Percentiles rank a stretch among this genome's conserved stretches.
Evolutionary conservation across 2,113 vertebrate genomes (phyloP).

Genomic region (Panthera leo): DNA sequence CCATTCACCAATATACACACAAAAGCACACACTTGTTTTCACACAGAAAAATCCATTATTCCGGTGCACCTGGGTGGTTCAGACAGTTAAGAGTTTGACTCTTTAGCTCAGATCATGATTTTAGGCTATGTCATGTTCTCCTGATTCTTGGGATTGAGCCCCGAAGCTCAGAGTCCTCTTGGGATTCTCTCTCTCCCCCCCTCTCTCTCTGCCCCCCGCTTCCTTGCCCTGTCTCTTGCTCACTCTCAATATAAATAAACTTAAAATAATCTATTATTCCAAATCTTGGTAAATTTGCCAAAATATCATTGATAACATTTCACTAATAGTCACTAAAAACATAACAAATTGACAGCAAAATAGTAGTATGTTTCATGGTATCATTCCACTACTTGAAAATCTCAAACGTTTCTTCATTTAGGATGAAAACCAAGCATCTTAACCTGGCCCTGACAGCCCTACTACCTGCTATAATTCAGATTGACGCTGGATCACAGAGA

Average conservation of each 20-base stretch:
- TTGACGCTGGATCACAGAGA: neutral
- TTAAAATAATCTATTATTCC: neutral
- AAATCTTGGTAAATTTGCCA: neutral
- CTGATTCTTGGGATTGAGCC: too few species aligned
- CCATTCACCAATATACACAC: neutral
- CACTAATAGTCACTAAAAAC: neutral
- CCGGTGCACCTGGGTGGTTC: too few species aligned
- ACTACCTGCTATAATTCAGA: neutral
- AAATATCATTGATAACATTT: neutral
- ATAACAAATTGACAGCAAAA: neutral
- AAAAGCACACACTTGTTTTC: neutral
- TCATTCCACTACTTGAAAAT: neutral
- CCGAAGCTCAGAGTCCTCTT: too few species aligned
- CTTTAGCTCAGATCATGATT: too few species aligned
- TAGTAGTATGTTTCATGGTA: neutral
- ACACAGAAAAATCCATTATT: neutral
- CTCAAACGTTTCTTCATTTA: neutral
- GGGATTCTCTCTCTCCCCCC: too few species aligned
- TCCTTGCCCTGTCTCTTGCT: too few species aligned
- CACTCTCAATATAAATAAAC: too few species aligned
- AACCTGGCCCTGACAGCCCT: too few species aligned
- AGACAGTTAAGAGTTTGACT: too few species aligned
- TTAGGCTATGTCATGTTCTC: too few species aligned
- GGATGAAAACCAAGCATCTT: neutral
- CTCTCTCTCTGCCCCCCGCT: too few species aligned